These are phyloP conservation scores for Ceramica pisi DNA, from an alignment of 2,888 invertebrate species.

Conservation along the genomic window DNA sequence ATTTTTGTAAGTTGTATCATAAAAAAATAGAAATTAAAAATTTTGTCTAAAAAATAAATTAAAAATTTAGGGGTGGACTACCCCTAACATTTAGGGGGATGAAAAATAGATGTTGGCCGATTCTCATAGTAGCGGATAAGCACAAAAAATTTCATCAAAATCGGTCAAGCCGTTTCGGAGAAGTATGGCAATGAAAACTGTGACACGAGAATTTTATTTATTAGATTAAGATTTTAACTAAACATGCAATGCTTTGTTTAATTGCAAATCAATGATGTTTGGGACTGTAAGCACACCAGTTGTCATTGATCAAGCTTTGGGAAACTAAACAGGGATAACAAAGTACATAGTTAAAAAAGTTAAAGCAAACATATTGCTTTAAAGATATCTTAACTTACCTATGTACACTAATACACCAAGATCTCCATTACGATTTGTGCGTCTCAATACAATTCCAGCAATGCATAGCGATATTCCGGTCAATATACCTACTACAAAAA, in stretches of 20 bases:
- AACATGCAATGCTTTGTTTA: neutral
- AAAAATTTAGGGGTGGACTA: too few species aligned
- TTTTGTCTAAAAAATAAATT: too few species aligned
- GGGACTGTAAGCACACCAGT: neutral
- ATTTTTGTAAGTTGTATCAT: too few species aligned
- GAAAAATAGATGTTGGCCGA: too few species aligned
- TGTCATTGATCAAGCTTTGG: neutral
- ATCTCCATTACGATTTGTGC: slow-evolving; percentile 92
- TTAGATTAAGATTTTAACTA: too few species aligned
- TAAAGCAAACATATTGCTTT: neutral
- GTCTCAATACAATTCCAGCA: slow-evolving; percentile 92
- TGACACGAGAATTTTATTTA: too few species aligned
- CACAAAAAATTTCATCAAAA: too few species aligned
- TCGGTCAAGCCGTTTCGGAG: too few species aligned
- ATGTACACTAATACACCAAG: slow-evolving; percentile 93
- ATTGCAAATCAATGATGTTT: neutral
- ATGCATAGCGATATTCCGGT: slow-evolving; percentile 92
- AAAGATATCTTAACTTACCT: slow-evolving; percentile 79
- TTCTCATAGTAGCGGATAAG: too few species aligned
- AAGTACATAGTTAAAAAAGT: neutral
- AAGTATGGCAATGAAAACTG: too few species aligned
- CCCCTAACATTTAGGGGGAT: too few species aligned
- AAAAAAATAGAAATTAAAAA: too few species aligned
- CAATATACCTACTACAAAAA: slow-evolving; percentile 92
- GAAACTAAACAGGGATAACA: neutral